Conservation (phyloP, 2,797 vertebrate species). For the Acanthis flammea region DNA sequence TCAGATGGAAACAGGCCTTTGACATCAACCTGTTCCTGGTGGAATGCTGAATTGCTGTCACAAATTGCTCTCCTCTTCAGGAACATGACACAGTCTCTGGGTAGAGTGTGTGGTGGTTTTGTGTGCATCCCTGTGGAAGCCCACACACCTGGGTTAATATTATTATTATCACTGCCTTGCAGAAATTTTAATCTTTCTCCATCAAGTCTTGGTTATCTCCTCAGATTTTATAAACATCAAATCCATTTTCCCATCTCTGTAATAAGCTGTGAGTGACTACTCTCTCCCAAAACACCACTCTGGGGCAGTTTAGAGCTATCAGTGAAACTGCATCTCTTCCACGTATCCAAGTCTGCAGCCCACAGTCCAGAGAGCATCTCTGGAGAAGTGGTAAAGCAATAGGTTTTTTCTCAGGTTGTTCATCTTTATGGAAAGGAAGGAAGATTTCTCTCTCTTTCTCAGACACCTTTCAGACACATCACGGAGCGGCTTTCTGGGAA, state of each 20-base stretch:
- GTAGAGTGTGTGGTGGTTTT: not conserved
- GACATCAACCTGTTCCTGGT: not conserved
- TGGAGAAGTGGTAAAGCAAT: not conserved
- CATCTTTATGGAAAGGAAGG: not conserved
- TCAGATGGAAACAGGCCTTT: not conserved
- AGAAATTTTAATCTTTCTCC: not conserved
- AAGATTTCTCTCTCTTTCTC: not conserved
- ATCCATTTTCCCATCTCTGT: not conserved
- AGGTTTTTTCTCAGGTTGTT: not conserved
- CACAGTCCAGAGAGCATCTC: not conserved
- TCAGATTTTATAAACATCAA: not conserved
- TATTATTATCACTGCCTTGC: not conserved
- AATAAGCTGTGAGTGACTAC: not conserved
- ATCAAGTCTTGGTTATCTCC: not conserved
- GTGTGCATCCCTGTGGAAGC: not conserved
- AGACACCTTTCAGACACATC: conserved; percentile 4
- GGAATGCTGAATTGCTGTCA: not conserved
- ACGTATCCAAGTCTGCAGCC: not conserved
- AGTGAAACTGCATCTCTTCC: not conserved
- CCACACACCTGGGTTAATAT: not conserved
- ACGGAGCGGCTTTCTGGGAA: not conserved
- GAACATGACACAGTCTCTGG: not conserved
- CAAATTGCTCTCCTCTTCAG: not conserved
- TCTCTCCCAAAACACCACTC: not conserved
- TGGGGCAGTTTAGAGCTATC: not conserved